Percentiles rank a stretch among this genome's conserved stretches.
phyloP scores from a whole-genome alignment of 2,888 invertebrate genomes.

The Syrphus vitripennis region DNA sequence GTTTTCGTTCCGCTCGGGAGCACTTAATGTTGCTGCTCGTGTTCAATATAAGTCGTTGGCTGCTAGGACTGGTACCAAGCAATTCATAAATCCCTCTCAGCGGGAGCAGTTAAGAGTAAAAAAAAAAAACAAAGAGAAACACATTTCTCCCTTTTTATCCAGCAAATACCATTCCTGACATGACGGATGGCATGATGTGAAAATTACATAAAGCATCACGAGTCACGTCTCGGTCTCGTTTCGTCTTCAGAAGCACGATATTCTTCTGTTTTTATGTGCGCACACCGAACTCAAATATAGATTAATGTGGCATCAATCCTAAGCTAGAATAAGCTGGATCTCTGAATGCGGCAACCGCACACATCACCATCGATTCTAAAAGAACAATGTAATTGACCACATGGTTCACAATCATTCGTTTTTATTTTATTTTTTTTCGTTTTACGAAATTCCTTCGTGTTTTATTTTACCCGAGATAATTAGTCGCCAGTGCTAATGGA shows the following conservation, averaged over 20 bases:
- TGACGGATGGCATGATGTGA: slow-evolving; percentile 27
- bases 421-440: not conserved
- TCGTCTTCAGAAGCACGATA: not conserved
- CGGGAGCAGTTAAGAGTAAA: slow-evolving; percentile 12
- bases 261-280: slow-evolving; percentile 1
- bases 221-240: slow-evolving; percentile 1
- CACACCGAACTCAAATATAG: slow-evolving; percentile 41
- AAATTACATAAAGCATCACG: slow-evolving; percentile 53
- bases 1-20: slow-evolving; percentile 53
- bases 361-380: slow-evolving; percentile 7
- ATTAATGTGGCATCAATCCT: slow-evolving; percentile 61
- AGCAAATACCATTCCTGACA: slow-evolving; percentile 8
- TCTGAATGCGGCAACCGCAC: not conserved
- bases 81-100: slow-evolving; percentile 54
- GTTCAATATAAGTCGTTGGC: not conserved
- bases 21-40: slow-evolving; percentile 15
- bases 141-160: not conserved
- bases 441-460: not conserved
- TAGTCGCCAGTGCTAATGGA: slow-evolving; percentile 7
- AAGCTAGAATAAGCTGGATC: slow-evolving; percentile 10
- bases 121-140: not conserved
- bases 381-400: slow-evolving; percentile 50
- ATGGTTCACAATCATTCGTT: slow-evolving; percentile 8
- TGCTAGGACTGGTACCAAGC: not conserved
- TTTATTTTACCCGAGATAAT: slow-evolving; percentile 41